Evolutionary conservation across 2,113 vertebrate genomes (phyloP).

Genomic region (Nycticorax nycticorax): DNA sequence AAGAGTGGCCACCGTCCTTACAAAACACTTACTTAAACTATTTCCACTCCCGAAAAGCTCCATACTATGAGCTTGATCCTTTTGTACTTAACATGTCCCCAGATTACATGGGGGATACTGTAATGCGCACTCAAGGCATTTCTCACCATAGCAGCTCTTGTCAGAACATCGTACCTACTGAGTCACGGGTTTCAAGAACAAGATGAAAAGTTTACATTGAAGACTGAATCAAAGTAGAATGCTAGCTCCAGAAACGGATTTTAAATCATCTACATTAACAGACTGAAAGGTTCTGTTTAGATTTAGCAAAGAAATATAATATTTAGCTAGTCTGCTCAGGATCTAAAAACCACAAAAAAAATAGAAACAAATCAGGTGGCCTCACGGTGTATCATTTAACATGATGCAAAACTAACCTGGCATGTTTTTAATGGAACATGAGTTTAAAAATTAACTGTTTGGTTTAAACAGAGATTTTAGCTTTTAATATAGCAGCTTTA

Average conservation of each 20-base stretch:
- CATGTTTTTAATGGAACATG: background rate
- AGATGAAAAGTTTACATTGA: background rate
- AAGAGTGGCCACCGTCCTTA: background rate
- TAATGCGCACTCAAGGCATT: background rate
- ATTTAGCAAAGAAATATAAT: background rate
- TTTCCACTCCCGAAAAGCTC: background rate
- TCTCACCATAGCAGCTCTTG: background rate
- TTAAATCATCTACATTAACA: background rate
- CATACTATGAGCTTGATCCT: background rate
- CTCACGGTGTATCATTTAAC: background rate
- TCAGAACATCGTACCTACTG: background rate
- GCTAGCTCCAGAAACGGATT: background rate
- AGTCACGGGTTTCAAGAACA: background rate
- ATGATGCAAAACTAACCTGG: background rate
- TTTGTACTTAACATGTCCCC: background rate
- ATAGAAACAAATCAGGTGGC: background rate
- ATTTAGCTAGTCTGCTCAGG: background rate
- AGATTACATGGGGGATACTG: background rate
- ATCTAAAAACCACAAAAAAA: background rate
- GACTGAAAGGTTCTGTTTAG: background rate
- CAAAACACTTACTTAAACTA: background rate
- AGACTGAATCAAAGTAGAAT: background rate
- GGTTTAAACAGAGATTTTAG: background rate
- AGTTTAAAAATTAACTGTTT: background rate
- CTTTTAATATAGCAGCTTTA: background rate